Percentiles rank a stretch among this genome's conserved stretches.
phyloP scores from a whole-genome alignment of 2,113 vertebrate species.

The Chrysochloris asiatica region DNA sequence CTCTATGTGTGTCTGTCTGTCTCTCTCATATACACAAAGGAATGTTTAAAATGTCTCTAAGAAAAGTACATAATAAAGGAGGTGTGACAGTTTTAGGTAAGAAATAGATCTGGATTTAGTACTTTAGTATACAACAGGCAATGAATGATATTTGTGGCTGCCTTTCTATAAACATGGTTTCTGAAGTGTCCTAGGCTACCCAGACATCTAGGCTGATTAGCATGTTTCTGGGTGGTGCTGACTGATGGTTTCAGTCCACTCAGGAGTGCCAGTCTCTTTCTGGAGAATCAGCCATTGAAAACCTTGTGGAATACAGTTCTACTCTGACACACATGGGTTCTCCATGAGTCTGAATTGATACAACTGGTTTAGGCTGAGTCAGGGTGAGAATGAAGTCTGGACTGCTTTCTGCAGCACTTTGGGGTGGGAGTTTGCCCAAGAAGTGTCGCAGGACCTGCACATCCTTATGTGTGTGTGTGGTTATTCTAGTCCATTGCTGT shows the following conservation, averaged over 20 bases:
- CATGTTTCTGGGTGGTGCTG: background rate
- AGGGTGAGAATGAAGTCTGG: background rate
- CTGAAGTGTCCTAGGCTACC: background rate
- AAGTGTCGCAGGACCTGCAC: too few relatives aligned
- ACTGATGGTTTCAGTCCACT: too few relatives aligned
- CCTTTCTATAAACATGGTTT: background rate
- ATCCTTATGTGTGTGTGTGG: too few relatives aligned
- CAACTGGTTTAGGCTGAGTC: background rate
- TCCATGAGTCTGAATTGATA: background rate
- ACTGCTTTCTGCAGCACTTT: background rate
- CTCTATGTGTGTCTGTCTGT: background rate
- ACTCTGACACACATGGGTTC: background rate
- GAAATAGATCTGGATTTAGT: background rate
- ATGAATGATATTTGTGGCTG: background rate
- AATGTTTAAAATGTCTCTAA: constrained; percentile 6
- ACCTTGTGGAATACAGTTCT: background rate
- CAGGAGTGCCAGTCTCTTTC: background rate
- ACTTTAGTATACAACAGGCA: background rate
- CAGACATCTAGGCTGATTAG: background rate
- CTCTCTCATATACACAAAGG: background rate
- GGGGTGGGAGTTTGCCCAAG: background rate
- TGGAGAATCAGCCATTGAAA: background rate
- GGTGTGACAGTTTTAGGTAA: background rate
- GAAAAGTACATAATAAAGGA: background rate
- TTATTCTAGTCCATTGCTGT: background rate